Conservation (phyloP, 1,140 invertebrate species). For the Euwallacea similis region DNA sequence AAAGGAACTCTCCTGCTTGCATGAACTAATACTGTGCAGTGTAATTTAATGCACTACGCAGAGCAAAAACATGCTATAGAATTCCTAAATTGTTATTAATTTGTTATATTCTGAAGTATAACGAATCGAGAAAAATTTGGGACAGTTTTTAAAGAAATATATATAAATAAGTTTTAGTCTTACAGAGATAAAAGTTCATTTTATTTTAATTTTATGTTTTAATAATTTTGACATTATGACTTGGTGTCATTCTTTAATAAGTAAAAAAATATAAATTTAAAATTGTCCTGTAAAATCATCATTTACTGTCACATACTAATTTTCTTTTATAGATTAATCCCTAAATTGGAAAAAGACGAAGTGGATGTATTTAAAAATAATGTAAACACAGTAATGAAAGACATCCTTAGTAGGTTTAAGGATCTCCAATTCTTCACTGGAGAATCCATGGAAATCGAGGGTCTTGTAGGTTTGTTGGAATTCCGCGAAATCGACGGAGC, state of each 20-base stretch:
- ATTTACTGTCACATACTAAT: conserved; percentile 23
- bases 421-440: conserved; percentile 94
- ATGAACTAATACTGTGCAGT: conserved; percentile 51
- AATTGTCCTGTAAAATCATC: not conserved
- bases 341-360: conserved; percentile 80
- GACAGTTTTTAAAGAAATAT: conserved; percentile 4
- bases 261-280: not conserved
- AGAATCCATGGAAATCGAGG: conserved; percentile 92
- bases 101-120: conserved; percentile 28
- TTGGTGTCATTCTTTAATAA: conserved; percentile 1
- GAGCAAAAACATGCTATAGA: conserved; percentile 49
- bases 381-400: conserved; percentile 95
- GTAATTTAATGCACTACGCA: conserved; percentile 39
- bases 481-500: conserved; percentile 86
- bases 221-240: not conserved
- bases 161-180: too few relatives aligned
- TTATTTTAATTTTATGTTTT: conserved; percentile 28
- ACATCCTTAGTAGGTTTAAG: conserved; percentile 87
- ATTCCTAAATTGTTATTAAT: conserved; percentile 39
- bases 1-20: conserved; percentile 18
- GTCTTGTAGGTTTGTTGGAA: conserved; percentile 90
- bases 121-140: conserved; percentile 33
- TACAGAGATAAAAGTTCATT: too few relatives aligned
- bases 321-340: conserved; percentile 67
- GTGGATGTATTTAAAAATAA: conserved; percentile 89